Percentiles rank a stretch among this genome's conserved stretches.
Evolutionary conservation across 2,113 vertebrate genomes (phyloP).

Genomic region (Mixornis gularis): DNA sequence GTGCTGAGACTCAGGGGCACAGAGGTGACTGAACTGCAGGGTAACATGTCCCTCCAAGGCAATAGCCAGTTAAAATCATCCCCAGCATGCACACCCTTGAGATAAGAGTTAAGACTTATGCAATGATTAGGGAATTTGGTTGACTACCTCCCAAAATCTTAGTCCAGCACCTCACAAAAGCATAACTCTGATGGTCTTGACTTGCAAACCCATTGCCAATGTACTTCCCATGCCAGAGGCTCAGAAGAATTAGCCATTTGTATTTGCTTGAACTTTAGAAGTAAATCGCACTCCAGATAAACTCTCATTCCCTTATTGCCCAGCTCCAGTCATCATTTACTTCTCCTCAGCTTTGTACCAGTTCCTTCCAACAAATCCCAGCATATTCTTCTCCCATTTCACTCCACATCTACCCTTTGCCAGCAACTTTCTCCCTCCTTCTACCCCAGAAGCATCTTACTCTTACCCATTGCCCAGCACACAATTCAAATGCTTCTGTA

Average conservation of each 20-base stretch:
- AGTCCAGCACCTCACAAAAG: background rate
- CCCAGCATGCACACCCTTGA: rapidly evolving
- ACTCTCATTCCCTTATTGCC: background rate
- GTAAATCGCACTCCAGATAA: background rate
- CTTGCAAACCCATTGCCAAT: background rate
- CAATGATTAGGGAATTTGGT: background rate
- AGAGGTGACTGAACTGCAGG: background rate
- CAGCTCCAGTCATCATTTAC: background rate
- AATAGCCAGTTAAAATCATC: background rate
- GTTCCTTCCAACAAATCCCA: background rate
- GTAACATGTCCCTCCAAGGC: background rate
- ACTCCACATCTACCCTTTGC: background rate
- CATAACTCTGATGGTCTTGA: background rate
- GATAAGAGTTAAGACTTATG: background rate
- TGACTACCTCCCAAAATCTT: background rate
- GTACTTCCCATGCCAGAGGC: background rate
- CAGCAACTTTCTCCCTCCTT: background rate
- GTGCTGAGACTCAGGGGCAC: background rate
- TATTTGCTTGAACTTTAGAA: background rate
- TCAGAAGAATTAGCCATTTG: background rate
- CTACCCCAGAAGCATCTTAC: background rate
- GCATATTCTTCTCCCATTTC: background rate
- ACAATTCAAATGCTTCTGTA: background rate
- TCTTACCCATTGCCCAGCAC: background rate
- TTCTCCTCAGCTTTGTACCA: background rate